Evolutionary conservation across 2,797 vertebrate genomes (phyloP), one percentile per base, ranked within the genome.

Genomic region (Zalophus californianus): DNA sequence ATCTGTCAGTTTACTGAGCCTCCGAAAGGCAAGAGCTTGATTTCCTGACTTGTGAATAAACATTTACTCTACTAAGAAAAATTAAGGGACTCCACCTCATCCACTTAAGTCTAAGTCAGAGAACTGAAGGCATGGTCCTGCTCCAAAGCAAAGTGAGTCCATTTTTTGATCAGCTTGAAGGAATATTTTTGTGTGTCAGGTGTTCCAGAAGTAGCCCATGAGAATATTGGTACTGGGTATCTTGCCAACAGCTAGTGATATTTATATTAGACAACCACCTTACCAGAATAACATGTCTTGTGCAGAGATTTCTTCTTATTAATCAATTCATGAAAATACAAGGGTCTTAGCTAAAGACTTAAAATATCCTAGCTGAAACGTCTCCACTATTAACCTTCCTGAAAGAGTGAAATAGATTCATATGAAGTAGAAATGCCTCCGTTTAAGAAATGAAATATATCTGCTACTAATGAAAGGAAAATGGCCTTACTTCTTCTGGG

Each of bases 131-230:
- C 58, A 84, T 50, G 60, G 48, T 50, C 83, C 91, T 79, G 72
- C 86, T 86, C 44, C 92, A 97, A 92, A 94, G 48, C 88, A 64
- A 96, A 97, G 98, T 97, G 96, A 97, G 97, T 96, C 41, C 58
- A 8, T 15, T 84, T 54, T 92, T 96, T 87, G 18, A 95, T 96
- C 72, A 90, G 54, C 50, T 95, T 97, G 78, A 96, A 96, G 60
- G 88, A 62, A 80, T 92, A 54, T 60, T 75, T 80, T 92, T 86
- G 91, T 80, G 72, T 96, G 82, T 95, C 90, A 92, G 88, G 72
- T 58, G 10, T 92, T 83, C 85, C 90, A 56, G 35, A 92, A 87
- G 23, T 87, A 70, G 16, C 64, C 79, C 21, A 5, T 86, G 79
- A 86, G 48, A 91, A 79, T 90, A 82, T 77, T 88, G 25, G 56